Evolutionary conservation across 1,140 invertebrate genomes (phyloP).

Genomic region (Drosophila equinoxialis): DNA sequence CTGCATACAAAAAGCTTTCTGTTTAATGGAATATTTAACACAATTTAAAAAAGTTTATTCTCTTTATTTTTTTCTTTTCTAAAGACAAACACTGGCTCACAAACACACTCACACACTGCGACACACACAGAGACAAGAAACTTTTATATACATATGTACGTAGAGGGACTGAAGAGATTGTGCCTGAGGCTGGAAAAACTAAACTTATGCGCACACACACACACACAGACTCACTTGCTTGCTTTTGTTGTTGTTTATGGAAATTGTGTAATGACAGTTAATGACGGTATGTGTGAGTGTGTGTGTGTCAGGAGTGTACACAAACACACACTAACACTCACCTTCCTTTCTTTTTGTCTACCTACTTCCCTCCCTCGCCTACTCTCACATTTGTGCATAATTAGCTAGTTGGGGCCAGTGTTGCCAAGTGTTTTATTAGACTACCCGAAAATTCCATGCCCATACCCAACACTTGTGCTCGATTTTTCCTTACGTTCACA

Average conservation of each 20-base stretch:
- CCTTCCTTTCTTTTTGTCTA: not conserved
- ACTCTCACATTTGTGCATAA: constrained; percentile 52
- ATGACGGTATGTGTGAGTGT: constrained; percentile 48
- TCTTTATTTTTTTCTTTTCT: constrained; percentile 46
- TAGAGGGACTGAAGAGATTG: constrained; percentile 7
- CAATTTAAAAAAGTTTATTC: constrained; percentile 68
- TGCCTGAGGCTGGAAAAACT: constrained; percentile 40
- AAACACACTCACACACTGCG: constrained; percentile 40
- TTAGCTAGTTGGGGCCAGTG: constrained; percentile 62
- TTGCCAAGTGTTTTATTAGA: constrained; percentile 76
- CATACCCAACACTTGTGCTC: constrained; percentile 57
- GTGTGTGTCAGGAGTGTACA: constrained; percentile 6
- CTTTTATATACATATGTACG: constrained; percentile 40
- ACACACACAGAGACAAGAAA: constrained; percentile 39
- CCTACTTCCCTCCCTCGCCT: not conserved
- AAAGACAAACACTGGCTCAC: constrained; percentile 76
- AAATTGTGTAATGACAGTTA: constrained; percentile 80
- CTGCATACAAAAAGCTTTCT: constrained; percentile 73
- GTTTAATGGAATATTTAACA: constrained; percentile 82
- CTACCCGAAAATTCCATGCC: not conserved
- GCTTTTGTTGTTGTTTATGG: constrained; percentile 68
- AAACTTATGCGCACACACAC: constrained; percentile 31
- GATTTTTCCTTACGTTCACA: constrained; percentile 29
- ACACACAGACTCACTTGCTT: constrained; percentile 15
- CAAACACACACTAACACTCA: constrained; percentile 25